Percentiles rank a stretch among this genome's conserved stretches.
These are phyloP conservation scores for Plecturocebus donacophilus DNA, from an alignment of 2,113 vertebrate genomes.

Conservation along the genomic window DNA sequence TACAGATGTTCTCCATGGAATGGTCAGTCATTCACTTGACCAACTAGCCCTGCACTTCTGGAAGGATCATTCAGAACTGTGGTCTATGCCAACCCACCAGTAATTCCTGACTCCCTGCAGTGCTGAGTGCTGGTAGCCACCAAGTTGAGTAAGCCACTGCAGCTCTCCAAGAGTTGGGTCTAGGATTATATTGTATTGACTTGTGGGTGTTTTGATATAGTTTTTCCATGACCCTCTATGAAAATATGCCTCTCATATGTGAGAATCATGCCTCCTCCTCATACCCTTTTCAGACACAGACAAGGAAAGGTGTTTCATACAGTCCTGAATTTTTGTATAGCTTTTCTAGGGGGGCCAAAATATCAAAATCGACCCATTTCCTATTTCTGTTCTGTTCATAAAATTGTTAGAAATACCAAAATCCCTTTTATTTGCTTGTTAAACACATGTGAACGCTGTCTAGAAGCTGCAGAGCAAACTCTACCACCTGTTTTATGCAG, in stretches of 20 bases:
- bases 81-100: neutral
- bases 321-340: neutral
- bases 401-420: neutral
- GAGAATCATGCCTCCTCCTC: neutral
- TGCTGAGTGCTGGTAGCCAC: neutral
- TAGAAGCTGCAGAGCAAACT: neutral
- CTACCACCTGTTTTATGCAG: neutral
- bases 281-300: neutral
- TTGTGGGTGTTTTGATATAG: neutral
- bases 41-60: neutral
- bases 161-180: neutral
- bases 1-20: neutral
- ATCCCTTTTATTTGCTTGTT: neutral
- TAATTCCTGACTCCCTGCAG: neutral
- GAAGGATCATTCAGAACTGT: rapidly evolving
- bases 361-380: neutral
- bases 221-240: neutral
- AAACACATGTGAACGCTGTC: neutral
- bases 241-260: neutral
- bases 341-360: neutral
- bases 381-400: neutral
- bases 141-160: neutral
- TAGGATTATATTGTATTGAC: rapidly evolving
- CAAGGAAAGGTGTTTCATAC: neutral
- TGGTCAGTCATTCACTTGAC: neutral